Evolutionary conservation across 2,888 invertebrate species (phyloP), one percentile per base, ranked within the genome.

Genomic region (Apodemia mormo): DNA sequence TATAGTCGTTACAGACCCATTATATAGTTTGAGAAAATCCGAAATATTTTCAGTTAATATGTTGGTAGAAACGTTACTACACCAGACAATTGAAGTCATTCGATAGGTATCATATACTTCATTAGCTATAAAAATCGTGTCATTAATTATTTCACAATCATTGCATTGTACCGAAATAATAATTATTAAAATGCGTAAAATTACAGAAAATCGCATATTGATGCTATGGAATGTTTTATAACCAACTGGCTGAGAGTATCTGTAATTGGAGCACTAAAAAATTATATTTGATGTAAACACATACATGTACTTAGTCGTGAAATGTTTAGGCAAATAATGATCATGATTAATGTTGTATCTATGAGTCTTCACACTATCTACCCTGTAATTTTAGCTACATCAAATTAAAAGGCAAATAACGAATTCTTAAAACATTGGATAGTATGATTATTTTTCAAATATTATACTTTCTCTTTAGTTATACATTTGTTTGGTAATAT

Each of bases 41-140:
- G 77, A 75, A 49, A 49, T 49, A 6, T 49, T 40, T 0, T 40
- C 40, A 2, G 40, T 9, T 9, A 40, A 40, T 40, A 1, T 40
- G 40, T 40, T 9, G 9, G 40, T 71, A 40, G 77, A 74, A 49
- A 49, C 6, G 49, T 49, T 73, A 2, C 71, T 45, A 68, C 73
- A 74, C 86, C 85, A 86, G 37, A 83, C 76, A 0, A 88, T 77
- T 2, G 81, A 76, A 0, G 84, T 85, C 2, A 76, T 73, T 37
- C 74, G 74, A 49, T 79, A 69, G 2, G 69, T 68, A 37, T 74
- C 66, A 73, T 82, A 88, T 49, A 76, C 79, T 37, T 79, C 75
- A 70, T 80, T 83, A 33, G 84, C 81, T 71, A 84, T 71, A 8
- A 69, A 66, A 45, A 80, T 75, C 2, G 84, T 82, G 56, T 75